phyloP scores from a whole-genome alignment of 2,888 invertebrate species.

The Acronicta psi region DNA sequence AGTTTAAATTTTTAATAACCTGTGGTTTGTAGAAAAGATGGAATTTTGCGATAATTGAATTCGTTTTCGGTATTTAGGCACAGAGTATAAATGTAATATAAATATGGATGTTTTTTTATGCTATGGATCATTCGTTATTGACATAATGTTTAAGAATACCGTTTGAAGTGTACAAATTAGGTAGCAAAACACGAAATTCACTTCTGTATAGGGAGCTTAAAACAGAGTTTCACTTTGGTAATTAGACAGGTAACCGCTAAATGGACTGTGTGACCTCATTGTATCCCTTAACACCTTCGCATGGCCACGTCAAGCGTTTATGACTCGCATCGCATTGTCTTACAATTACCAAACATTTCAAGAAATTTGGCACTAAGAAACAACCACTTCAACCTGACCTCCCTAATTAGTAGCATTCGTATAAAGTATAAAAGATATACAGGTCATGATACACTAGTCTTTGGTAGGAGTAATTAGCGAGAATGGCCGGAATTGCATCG shows the following conservation, averaged over 20 bases:
- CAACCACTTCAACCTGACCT: constrained; percentile 61
- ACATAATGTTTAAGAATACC: constrained; percentile 19
- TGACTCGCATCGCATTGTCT: constrained; percentile 83
- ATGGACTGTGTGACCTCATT: constrained; percentile 73
- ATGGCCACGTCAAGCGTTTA: constrained; percentile 77
- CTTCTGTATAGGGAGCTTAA: constrained; percentile 24
- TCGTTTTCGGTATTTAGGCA: background rate
- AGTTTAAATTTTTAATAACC: constrained; percentile 17
- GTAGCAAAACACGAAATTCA: constrained; percentile 24
- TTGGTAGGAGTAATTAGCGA: constrained; percentile 75
- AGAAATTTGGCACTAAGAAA: constrained; percentile 81
- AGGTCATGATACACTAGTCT: constrained; percentile 43
- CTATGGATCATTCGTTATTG: constrained; percentile 22
- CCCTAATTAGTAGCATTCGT: constrained; percentile 25
- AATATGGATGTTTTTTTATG: too few relatives aligned
- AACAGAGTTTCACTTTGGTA: constrained; percentile 56
- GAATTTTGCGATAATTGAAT: background rate
- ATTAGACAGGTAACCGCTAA: constrained; percentile 57
- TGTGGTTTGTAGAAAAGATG: constrained; percentile 6
- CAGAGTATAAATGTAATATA: too few relatives aligned
- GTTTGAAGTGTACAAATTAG: constrained; percentile 31
- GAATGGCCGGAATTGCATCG: constrained; percentile 79
- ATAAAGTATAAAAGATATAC: constrained; percentile 37
- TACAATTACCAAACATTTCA: constrained; percentile 82
- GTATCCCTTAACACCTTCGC: constrained; percentile 69